Evolutionary conservation across 2,113 vertebrate species (phyloP), one percentile per base, ranked within the genome.

Genomic region (Tupaia chinensis): DNA sequence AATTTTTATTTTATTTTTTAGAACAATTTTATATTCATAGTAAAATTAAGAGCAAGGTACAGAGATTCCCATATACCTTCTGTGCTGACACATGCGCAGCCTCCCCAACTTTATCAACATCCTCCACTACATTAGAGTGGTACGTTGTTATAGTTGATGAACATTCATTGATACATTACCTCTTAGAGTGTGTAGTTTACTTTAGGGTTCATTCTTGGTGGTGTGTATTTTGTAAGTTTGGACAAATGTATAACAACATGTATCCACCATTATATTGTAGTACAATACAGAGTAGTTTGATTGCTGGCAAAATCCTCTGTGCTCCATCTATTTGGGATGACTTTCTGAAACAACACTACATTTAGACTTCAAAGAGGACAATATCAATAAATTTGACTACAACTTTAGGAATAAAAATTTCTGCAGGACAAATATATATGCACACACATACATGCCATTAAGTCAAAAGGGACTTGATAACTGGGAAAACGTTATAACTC

Each of bases 361-460:
- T 78, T 94, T 7, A 63, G 77, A 93, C 77, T 88, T 34, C 53
- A 65, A 73, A 87, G 85, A 85, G 60, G 65, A 93, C 94, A 92
- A 22, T 73, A 89, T 63, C 1, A 2, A 19, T 61, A 73, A 44
- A 83, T 91, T 87, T 93, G 27, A 65, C 5, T 89, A 83, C 58
- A 91, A 81, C 83, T 97, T 58, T 44, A 93, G 83, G 95, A 92
- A 23, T 54, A 72, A 87, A 69, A 96, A 63, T 87, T 69, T 92
- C 20, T 89, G 1, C 25, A 82, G 70, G n/a, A 29, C 56, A 86
- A 58, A 81, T 65, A 63, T 8, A 54, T 8, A 54, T 15, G 11
- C 11, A 79, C 4, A 81, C 34, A 27, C 15, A 25, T 11, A 63
- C 6, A 32, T 83, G 32, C 9, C 63, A 44, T 76, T 72, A 96